These are phyloP conservation scores for Caradrina clavipalpis DNA, from an alignment of 2,888 invertebrate genomes.

Conservation along the genomic window DNA sequence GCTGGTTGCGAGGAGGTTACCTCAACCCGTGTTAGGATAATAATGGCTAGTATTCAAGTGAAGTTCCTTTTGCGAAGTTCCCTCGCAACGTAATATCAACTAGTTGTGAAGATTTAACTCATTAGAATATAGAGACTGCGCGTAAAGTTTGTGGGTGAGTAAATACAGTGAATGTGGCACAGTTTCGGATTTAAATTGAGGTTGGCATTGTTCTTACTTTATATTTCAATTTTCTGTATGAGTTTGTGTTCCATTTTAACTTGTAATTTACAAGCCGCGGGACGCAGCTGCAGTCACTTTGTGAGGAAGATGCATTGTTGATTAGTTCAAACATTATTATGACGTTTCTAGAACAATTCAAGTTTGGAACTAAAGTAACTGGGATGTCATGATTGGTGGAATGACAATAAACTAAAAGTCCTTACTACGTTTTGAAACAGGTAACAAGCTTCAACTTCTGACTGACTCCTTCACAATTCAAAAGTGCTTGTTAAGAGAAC, in stretches of 20 bases:
- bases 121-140: constrained; percentile 67
- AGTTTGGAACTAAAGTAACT: not conserved
- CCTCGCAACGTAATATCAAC: constrained; percentile 66
- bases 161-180: constrained; percentile 57
- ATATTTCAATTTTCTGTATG: constrained; percentile 45
- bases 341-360: not conserved
- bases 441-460: too few species aligned
- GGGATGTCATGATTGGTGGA: not conserved
- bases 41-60: constrained; percentile 69
- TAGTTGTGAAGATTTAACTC: constrained; percentile 69
- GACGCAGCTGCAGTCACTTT: constrained; percentile 10
- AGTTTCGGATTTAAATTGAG: constrained; percentile 49
- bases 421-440: too few species aligned
- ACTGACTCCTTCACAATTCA: too few species aligned
- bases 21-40: constrained; percentile 75
- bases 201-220: constrained; percentile 44
- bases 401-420: not conserved
- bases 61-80: constrained; percentile 68
- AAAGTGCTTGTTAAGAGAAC: too few species aligned
- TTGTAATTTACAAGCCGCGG: constrained; percentile 21
- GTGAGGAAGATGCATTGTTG: not conserved
- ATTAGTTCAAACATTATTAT: not conserved
- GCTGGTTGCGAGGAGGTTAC: constrained; percentile 67
- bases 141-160: constrained; percentile 57
- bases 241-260: constrained; percentile 41